Conservation (phyloP, 2,113 vertebrate species). For the Procapra przewalskii region DNA sequence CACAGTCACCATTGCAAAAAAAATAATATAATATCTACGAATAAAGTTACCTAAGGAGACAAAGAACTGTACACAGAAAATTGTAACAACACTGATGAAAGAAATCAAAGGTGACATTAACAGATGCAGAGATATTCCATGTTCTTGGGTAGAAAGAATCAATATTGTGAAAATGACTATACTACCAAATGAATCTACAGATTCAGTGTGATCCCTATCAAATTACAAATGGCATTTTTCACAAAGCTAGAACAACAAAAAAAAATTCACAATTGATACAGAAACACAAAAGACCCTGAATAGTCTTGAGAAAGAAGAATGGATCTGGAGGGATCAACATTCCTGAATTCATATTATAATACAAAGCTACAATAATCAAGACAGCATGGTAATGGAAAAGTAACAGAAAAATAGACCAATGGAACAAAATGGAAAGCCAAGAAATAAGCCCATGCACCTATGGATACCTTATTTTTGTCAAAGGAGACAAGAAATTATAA, state of each 20-base stretch:
- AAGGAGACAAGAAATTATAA: neutral
- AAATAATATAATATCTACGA: neutral
- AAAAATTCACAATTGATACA: neutral
- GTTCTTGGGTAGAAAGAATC: neutral
- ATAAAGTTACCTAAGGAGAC: neutral
- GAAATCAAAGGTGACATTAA: neutral
- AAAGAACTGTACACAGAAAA: neutral
- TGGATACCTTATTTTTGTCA: neutral
- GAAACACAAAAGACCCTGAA: neutral
- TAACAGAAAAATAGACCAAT: neutral
- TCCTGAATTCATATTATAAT: neutral
- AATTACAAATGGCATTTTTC: neutral
- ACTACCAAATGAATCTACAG: neutral
- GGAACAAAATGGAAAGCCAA: neutral
- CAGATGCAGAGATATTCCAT: neutral
- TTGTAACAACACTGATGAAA: neutral
- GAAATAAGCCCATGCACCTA: neutral
- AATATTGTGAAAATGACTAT: neutral
- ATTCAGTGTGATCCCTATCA: neutral
- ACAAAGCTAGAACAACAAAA: neutral
- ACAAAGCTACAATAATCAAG: neutral
- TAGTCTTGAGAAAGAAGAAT: neutral
- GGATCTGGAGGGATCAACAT: neutral
- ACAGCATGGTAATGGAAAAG: neutral
- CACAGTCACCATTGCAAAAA: neutral